These are phyloP conservation scores for Beris morrisii DNA, from an alignment of 2,888 invertebrate genomes.

Conservation along the genomic window DNA sequence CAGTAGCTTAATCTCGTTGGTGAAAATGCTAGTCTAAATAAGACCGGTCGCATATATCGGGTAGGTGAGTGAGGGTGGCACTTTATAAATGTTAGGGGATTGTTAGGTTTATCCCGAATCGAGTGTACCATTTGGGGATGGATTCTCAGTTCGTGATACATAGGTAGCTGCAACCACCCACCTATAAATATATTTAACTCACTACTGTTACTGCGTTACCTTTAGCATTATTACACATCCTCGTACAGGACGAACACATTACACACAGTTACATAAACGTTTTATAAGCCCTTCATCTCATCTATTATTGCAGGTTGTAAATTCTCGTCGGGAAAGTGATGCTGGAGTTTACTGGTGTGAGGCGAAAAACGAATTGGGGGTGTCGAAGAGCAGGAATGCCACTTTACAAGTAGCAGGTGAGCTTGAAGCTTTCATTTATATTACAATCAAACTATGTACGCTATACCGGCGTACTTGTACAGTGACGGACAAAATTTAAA, in stretches of 20 bases:
- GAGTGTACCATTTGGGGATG: too few species aligned
- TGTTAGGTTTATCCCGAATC: too few species aligned
- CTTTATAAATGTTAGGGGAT: conserved; percentile 30
- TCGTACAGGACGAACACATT: neutral
- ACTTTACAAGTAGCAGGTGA: conserved; percentile 84
- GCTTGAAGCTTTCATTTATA: conserved; percentile 42
- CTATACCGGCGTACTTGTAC: conserved; percentile 14
- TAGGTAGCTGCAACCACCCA: too few species aligned
- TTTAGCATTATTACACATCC: too few species aligned
- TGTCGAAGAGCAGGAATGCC: conserved; percentile 80
- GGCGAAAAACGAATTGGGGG: conserved; percentile 79
- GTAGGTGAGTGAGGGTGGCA: conserved; percentile 18
- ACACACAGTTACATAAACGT: conserved; percentile 24
- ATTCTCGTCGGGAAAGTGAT: conserved; percentile 80
- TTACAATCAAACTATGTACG: conserved; percentile 21
- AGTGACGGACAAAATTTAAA: conserved; percentile 24
- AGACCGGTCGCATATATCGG: neutral
- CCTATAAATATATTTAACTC: too few species aligned
- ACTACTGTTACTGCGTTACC: too few species aligned
- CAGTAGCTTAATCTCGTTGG: conserved; percentile 32
- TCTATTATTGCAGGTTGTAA: conserved; percentile 62
- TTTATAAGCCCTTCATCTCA: conserved; percentile 39
- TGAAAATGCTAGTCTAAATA: neutral
- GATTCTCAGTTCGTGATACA: too few species aligned
- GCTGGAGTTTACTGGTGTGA: conserved; percentile 88